Evolutionary conservation across 2,797 vertebrate genomes (phyloP).

Genomic region (Avahi laniger): DNA sequence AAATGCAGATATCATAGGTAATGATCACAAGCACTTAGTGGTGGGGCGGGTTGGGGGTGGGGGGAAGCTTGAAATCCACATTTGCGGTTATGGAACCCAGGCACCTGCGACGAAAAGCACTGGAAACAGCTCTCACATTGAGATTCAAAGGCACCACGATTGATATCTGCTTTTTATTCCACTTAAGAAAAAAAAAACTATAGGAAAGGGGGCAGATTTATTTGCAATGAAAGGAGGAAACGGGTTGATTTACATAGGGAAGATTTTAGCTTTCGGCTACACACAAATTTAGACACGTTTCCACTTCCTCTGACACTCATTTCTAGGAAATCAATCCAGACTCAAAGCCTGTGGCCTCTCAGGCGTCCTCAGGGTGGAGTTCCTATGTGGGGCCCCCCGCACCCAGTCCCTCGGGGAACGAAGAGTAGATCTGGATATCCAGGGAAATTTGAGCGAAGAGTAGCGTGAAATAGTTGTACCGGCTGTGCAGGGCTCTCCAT

Average conservation of each 20-base stretch:
- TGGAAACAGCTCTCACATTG: neutral
- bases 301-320: neutral
- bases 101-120: neutral
- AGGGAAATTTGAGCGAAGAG: neutral
- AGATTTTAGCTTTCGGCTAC: slow-evolving; percentile 27
- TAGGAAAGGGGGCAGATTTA: neutral
- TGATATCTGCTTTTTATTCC: neutral
- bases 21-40: neutral
- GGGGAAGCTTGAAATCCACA: neutral
- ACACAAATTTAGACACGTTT: slow-evolving; percentile 39
- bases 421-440: neutral
- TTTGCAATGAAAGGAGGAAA: slow-evolving; percentile 48
- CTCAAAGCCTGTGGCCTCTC: neutral
- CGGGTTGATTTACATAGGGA: neutral
- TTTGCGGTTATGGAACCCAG: neutral
- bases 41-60: neutral
- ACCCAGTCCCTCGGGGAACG: neutral
- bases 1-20: neutral
- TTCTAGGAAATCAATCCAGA: slow-evolving; percentile 44
- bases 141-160: slow-evolving; percentile 26
- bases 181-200: neutral
- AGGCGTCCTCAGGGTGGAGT: neutral
- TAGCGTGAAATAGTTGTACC: neutral
- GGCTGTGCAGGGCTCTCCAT: neutral
- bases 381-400: neutral